Base-by-base conservation (phyloP, 2,888 invertebrate species). In the Polymixis lichenea region DNA sequence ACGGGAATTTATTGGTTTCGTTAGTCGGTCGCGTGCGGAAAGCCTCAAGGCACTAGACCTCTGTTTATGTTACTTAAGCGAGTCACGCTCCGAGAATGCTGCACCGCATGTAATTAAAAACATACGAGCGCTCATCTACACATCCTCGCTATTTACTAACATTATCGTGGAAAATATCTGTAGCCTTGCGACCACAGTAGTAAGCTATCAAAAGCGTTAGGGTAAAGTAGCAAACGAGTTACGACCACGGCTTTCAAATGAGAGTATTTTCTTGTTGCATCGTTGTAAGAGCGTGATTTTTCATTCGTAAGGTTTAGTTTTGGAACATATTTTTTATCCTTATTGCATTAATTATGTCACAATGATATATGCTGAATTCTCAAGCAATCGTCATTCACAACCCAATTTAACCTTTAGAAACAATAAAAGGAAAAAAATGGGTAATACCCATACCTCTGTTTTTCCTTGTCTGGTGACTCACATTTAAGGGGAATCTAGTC, bases 21-120 rank as follows among this genome's bases (percentile, higher is more conserved):
- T 49, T n/a, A 15, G 32, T 49, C 13, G 19, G 38, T 25, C 15
- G 49, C 38, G 56, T 69, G 25, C 6, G 69, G 38, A 69, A n/a
- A 51, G 9, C 28, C 38, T 15, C 56, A 28, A 67, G 38, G 19
- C 65, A 15, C 38, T 79, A 79, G 56, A 49, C 22, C 32, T 15
- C 25, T 65, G 83, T 72, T 68, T 58, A 51, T 60, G 71, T 68
- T 64, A 71, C 46, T 60, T 49, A 83, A 55, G 17, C 83, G 8
- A 83, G 72, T 72, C 83, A 83, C 72, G 79, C 19, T 13, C n/a
- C 43, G 51, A 78, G 79, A 78, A 80, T 80, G 78, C 64, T 67
- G 62, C 53, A 38, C 49, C 22, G 58, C 67, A 71, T 71, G 49
- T 71, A 80, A 72, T 80, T 77, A 82, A 82, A 53, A 53, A 43